These are phyloP conservation scores for Sebastes taczanowskii DNA, from an alignment of 2,797 vertebrate species.

Conservation along the genomic window DNA sequence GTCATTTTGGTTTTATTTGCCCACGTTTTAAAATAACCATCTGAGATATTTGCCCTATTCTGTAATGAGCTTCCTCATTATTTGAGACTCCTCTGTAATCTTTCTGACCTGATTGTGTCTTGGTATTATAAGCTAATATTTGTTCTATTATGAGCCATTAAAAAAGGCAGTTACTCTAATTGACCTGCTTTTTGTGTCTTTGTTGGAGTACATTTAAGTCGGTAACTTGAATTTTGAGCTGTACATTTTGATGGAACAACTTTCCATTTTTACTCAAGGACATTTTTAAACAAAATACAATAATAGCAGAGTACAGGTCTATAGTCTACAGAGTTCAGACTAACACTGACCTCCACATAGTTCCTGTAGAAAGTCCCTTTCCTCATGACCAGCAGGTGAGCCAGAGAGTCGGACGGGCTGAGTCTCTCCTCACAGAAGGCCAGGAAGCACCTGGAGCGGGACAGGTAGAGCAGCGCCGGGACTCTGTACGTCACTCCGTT, in stretches of 20 bases:
- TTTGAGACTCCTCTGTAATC: neutral
- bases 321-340: neutral
- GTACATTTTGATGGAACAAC: neutral
- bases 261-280: neutral
- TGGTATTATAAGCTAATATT: neutral
- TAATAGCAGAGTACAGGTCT: neutral
- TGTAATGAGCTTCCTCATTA: neutral
- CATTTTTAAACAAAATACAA: neutral
- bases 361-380: slow-evolving; percentile 86
- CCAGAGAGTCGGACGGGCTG: slow-evolving; percentile 88
- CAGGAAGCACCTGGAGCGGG: slow-evolving; percentile 83
- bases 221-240: neutral
- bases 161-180: neutral
- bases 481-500: slow-evolving; percentile 92
- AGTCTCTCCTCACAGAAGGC: slow-evolving; percentile 94
- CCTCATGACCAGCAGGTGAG: slow-evolving; percentile 91
- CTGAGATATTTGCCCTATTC: neutral
- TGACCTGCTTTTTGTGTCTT: neutral
- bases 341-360: slow-evolving; percentile 87
- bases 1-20: neutral
- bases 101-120: neutral
- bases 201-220: neutral
- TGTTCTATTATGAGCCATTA: neutral
- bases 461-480: slow-evolving; percentile 89
- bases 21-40: neutral